Conservation (phyloP, 1,140 invertebrate species). For the Proctacanthus coquilletti region DNA sequence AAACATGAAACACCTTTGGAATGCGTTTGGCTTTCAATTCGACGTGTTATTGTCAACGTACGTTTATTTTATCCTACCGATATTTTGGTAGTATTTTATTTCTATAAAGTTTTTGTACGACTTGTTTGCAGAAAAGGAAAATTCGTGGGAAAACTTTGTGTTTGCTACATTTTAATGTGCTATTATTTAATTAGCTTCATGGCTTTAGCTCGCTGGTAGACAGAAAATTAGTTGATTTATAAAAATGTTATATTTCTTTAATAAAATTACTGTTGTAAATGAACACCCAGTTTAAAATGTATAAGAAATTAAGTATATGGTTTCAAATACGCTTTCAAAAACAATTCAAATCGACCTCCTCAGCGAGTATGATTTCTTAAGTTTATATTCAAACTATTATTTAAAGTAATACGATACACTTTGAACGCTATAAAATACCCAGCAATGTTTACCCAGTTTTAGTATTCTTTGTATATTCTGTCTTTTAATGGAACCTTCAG, state of each 20-base stretch:
- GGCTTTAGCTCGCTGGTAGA: too few species aligned
- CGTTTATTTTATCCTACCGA: too few species aligned
- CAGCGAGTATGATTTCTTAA: neutral
- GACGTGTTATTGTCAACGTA: too few species aligned
- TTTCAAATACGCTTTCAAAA: neutral
- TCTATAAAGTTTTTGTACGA: too few species aligned
- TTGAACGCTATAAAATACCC: neutral
- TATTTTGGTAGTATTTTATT: too few species aligned
- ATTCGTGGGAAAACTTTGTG: too few species aligned
- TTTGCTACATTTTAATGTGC: too few species aligned
- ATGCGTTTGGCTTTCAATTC: too few species aligned
- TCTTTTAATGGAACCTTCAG: neutral
- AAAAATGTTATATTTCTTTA: neutral
- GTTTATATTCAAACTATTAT: neutral
- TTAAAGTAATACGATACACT: neutral
- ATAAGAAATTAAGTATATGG: neutral
- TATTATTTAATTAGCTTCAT: too few species aligned
- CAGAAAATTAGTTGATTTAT: neutral
- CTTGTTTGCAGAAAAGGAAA: too few species aligned
- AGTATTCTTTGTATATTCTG: neutral
- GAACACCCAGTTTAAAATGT: neutral
- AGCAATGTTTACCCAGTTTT: neutral
- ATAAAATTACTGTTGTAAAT: neutral
- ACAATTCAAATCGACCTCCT: too few species aligned
- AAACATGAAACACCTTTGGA: too few species aligned